Conservation (phyloP, 2,888 invertebrate genomes). For the Sinodicranocentrus sp. region DNA sequence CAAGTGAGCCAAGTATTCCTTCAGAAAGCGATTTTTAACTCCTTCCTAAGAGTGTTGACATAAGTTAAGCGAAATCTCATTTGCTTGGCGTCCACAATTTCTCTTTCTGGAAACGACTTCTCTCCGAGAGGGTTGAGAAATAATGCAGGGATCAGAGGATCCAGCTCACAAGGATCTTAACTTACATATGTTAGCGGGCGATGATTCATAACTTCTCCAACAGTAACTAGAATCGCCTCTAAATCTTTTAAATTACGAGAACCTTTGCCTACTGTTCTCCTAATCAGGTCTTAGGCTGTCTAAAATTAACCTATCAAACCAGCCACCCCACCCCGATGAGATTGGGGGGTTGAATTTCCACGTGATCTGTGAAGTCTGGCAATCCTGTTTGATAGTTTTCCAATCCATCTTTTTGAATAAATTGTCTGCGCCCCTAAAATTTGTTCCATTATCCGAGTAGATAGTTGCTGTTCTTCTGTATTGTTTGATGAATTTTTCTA, state of each 20-base stretch:
- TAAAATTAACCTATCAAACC: not conserved
- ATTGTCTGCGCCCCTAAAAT: conserved; percentile 10
- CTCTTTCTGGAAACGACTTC: too few species aligned
- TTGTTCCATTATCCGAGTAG: conserved; percentile 30
- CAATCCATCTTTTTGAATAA: conserved; percentile 64
- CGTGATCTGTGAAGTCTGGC: not conserved
- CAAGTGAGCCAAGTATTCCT: conserved; percentile 20
- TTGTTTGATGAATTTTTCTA: conserved; percentile 77
- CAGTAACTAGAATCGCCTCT: not conserved
- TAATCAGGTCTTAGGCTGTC: not conserved
- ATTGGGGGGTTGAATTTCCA: conserved; percentile 10
- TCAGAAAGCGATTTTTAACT: too few species aligned
- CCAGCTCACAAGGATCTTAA: not conserved
- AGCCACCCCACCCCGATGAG: conserved; percentile 15
- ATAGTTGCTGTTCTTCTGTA: conserved; percentile 76
- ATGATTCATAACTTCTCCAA: not conserved
- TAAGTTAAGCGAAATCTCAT: too few species aligned
- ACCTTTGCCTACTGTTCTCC: not conserved
- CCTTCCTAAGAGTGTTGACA: too few species aligned
- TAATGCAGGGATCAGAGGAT: too few species aligned
- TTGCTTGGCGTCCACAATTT: too few species aligned
- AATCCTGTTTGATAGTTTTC: not conserved
- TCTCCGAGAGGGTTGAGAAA: too few species aligned
- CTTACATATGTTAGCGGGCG: conserved; percentile 4
- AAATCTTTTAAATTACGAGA: not conserved